Conservation (phyloP, 2,888 invertebrate species). For the Yponomeuta sedellus region DNA sequence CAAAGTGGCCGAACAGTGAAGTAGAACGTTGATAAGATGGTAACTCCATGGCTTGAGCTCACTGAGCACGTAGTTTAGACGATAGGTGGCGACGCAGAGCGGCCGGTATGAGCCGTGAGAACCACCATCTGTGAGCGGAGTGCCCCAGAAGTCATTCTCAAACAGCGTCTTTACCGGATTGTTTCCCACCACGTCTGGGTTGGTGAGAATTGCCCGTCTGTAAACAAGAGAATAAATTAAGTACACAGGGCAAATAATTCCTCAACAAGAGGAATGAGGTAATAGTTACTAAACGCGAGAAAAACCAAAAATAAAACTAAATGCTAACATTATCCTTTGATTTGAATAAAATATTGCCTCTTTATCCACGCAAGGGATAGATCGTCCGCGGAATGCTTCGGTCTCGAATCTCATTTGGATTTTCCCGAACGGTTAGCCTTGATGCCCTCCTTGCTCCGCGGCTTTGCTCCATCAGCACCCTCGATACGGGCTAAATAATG, state of each 20-base stretch:
- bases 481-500: conserved; percentile 57
- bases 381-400: conserved; percentile 33
- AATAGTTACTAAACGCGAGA: conserved; percentile 2
- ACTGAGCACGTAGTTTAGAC: conserved; percentile 87
- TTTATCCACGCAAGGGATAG: conserved; percentile 44
- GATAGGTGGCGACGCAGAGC: conserved; percentile 91
- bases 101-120: conserved; percentile 98
- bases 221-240: conserved; percentile 35
- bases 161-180: conserved; percentile 89
- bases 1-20: conserved; percentile 90
- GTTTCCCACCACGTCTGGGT: conserved; percentile 92
- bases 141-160: conserved; percentile 98
- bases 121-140: conserved; percentile 92
- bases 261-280: no score
- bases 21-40: conserved; percentile 89
- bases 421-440: conserved; percentile 50
- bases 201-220: conserved; percentile 97
- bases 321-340: conserved; percentile 33
- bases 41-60: conserved; percentile 89
- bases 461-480: conserved; percentile 31
- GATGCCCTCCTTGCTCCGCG: conserved; percentile 35
- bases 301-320: conserved; percentile 10
- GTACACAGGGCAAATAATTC: no score
- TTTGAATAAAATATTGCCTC: conserved; percentile 60
- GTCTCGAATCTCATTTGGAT: conserved; percentile 48